Conservation (phyloP, 2,113 vertebrate genomes). For the Bambusicola thoracicus region DNA sequence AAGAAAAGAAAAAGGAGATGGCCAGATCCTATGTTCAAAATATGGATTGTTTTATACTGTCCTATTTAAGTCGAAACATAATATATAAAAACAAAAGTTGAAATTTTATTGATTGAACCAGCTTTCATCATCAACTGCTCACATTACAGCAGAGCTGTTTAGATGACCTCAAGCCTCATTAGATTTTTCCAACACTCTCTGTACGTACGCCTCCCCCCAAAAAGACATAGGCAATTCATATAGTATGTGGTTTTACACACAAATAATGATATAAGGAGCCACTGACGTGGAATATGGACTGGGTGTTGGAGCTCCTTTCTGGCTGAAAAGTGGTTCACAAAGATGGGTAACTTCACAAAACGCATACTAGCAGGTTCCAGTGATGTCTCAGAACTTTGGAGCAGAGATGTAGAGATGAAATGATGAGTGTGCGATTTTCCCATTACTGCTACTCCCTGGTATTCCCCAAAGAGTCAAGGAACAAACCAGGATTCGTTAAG, state of each 20-base stretch:
- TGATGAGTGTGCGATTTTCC: background rate
- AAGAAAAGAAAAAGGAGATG: background rate
- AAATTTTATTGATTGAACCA: conserved; percentile 3
- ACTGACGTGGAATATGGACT: background rate
- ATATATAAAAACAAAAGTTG: background rate
- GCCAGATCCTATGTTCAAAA: background rate
- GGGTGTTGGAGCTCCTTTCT: background rate
- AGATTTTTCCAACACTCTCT: background rate
- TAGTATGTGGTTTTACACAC: background rate
- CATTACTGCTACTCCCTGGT: background rate
- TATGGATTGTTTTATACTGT: background rate
- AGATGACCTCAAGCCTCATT: background rate
- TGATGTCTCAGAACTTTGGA: background rate
- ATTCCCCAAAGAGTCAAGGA: background rate
- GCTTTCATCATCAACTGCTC: conserved; percentile 25
- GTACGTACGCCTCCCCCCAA: background rate
- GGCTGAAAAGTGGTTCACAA: background rate
- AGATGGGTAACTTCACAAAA: background rate
- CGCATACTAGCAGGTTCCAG: background rate
- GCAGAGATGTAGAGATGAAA: background rate
- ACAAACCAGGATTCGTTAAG: background rate
- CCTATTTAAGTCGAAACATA: conserved; percentile 30
- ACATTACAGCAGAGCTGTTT: background rate
- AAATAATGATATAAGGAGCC: background rate
- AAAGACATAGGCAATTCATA: background rate